Evolutionary conservation across 2,113 vertebrate species (phyloP).

Genomic region (Hypanus sabinus): DNA sequence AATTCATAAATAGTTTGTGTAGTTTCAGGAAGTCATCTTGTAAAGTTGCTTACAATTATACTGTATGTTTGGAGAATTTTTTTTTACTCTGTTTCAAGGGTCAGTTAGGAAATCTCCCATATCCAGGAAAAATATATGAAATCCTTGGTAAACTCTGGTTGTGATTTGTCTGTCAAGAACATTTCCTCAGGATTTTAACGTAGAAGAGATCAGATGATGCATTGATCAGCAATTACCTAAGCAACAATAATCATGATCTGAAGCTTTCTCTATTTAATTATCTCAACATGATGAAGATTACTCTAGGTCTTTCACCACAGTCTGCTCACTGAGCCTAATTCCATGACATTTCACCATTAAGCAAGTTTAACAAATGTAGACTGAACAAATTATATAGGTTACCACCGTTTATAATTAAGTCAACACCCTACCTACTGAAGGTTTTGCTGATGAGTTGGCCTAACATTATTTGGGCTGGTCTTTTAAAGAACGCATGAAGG

Average conservation of each 20-base stretch:
- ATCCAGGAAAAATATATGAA: background rate
- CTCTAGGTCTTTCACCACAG: background rate
- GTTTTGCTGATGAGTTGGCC: background rate
- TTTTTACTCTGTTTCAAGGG: constrained; percentile 7
- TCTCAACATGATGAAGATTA: background rate
- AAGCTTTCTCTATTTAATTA: background rate
- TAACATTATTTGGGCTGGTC: background rate
- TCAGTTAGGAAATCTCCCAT: constrained; percentile 17
- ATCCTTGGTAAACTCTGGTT: background rate
- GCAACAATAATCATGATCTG: background rate
- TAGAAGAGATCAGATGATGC: background rate
- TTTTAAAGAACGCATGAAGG: background rate
- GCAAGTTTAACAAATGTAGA: background rate
- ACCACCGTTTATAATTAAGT: background rate
- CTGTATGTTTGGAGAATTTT: constrained; percentile 28
- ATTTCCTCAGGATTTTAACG: background rate
- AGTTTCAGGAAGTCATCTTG: constrained; percentile 25
- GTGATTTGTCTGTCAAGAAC: background rate
- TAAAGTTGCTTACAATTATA: constrained; percentile 29
- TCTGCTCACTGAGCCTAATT: background rate
- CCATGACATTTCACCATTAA: background rate
- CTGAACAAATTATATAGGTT: background rate
- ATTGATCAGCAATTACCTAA: constrained; percentile 6
- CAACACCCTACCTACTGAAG: background rate
- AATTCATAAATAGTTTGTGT: constrained; percentile 35